phyloP scores from a whole-genome alignment of 2,113 vertebrate genomes.

The Nesoenas mayeri region DNA sequence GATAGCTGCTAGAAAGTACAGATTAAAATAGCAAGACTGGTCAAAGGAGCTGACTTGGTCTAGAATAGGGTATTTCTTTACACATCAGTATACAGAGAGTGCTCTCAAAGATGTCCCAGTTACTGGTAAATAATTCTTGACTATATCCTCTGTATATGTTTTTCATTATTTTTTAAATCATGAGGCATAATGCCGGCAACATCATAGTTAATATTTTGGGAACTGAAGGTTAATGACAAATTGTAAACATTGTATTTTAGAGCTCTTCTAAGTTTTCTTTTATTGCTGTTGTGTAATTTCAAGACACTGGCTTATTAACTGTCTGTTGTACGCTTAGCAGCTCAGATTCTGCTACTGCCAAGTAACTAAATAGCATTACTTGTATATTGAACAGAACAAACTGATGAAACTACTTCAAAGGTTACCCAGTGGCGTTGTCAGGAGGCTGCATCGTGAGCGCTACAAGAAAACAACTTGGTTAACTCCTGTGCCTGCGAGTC shows the following conservation, averaged over 20 bases:
- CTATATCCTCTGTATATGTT: neutral
- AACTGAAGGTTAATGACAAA: neutral
- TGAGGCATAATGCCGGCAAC: neutral
- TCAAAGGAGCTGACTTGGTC: neutral
- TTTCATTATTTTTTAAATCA: neutral
- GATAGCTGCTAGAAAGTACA: neutral
- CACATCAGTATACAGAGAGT: neutral
- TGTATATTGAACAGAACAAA: conserved; percentile 83
- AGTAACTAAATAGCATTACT: neutral
- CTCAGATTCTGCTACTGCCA: neutral
- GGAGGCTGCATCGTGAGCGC: conserved; percentile 93
- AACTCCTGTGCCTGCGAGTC: conserved; percentile 89
- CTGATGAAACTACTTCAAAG: conserved; percentile 98
- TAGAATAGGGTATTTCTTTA: neutral
- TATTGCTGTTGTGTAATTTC: neutral
- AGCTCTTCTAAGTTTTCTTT: neutral
- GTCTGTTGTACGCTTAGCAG: neutral
- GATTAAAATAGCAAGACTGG: neutral
- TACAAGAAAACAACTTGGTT: conserved; percentile 93
- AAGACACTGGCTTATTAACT: neutral
- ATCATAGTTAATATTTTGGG: neutral
- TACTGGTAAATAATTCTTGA: neutral
- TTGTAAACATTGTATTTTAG: neutral
- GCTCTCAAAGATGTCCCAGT: neutral
- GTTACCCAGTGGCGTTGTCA: conserved; percentile 89